Evolutionary conservation across 2,888 invertebrate species (phyloP), one percentile per base, ranked within the genome.

Genomic region (Temnothorax ravouxi): DNA sequence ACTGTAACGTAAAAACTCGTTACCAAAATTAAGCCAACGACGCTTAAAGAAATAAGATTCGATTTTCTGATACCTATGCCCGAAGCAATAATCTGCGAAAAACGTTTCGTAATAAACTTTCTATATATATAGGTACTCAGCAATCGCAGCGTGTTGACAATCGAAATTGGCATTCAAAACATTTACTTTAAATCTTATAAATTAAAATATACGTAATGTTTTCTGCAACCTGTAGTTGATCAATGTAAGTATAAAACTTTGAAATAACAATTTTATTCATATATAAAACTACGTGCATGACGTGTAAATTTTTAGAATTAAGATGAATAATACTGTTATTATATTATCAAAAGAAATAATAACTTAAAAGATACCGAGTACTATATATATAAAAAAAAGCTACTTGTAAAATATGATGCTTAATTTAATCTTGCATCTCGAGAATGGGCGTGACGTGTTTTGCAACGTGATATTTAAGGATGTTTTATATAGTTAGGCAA

Each of bases 41-140:
- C 56, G 38, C 59, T 38, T 29, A 21, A 64, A 75, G 54, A 84
- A 84, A 71, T 44, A 62, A 76, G 64, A 72, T 66, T 84, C 81
- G 72, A 84, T 77, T 86, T 84, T 81, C 54, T 69, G 29, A 52
- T 62, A 29, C 29, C 29, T 29, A 61, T 18, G 56, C 61, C 76
- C 38, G 25, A 76, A 59, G 69, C 54, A 77, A 82, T 75, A 69
- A 77, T 59, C n/a, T 61, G 71, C 61, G 38, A 67, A 62, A 59
- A 77, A 72, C 61, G 34, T 52, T 62, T 64, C n/a, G 29, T 84
- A 85, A 87, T 87, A 75, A 86, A 87, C 88, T 88, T 88, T 86
- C 88, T 88, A n/a, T n/a, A n/a, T n/a, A n/a, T n/a, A n/a, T n/a
- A n/a, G n/a, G n/a, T n/a, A 86, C 66, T 85, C 75, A 66, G 38